Conservation (phyloP, 1,140 invertebrate genomes). For the Pseudachorutes palmiensis region DNA sequence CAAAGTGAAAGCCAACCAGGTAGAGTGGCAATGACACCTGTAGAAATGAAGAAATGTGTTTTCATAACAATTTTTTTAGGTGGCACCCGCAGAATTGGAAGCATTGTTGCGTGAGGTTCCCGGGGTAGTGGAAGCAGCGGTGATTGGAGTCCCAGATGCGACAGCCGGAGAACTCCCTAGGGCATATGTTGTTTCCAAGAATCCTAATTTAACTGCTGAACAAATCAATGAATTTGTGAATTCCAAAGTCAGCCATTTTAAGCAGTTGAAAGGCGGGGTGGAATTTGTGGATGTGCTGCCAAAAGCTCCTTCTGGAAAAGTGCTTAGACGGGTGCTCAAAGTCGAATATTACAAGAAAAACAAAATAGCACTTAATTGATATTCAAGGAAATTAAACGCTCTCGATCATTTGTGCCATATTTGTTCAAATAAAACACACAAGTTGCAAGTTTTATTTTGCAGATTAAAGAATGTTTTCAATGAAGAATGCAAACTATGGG, state of each 20-base stretch:
- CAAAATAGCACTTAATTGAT: not conserved
- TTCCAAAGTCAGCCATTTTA: slow-evolving; percentile 53
- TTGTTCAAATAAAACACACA: no score
- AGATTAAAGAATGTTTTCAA: no score
- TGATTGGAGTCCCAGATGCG: slow-evolving; percentile 49
- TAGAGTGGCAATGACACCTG: no score
- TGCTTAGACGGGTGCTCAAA: slow-evolving; percentile 46
- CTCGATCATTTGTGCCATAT: no score
- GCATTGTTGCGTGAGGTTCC: slow-evolving; percentile 47
- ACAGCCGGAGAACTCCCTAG: slow-evolving; percentile 50
- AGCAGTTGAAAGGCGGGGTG: slow-evolving; percentile 53
- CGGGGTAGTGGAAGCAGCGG: slow-evolving; percentile 47
- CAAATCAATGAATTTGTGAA: slow-evolving; percentile 54
- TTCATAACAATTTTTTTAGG: slow-evolving; percentile 47
- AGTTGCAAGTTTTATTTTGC: no score
- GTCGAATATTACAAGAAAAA: not conserved
- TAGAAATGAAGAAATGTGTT: no score
- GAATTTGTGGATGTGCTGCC: slow-evolving; percentile 51
- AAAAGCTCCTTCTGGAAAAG: slow-evolving; percentile 60
- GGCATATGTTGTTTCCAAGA: slow-evolving; percentile 54
- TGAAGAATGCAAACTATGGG: not conserved
- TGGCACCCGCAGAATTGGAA: slow-evolving; percentile 54
- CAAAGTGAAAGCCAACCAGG: slow-evolving; percentile 79
- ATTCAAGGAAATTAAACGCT: no score
- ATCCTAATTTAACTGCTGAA: slow-evolving; percentile 49